Base-by-base conservation (phyloP, 2,113 vertebrate species). In the Bostrychus sinensis region DNA sequence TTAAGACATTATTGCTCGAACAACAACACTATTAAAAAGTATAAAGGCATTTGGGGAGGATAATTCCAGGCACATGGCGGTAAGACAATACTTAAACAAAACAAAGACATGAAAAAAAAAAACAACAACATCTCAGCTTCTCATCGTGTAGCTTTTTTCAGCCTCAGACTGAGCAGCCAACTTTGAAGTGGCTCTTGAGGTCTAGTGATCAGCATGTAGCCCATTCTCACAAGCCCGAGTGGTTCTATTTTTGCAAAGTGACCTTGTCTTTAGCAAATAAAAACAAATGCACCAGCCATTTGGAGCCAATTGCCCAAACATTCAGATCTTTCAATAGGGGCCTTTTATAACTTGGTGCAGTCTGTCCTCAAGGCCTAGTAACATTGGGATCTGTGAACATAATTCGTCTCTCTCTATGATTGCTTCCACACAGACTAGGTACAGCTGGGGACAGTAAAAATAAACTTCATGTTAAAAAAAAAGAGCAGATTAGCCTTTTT, bases 381-480 rank as follows among this genome's bases (percentile, higher is more conserved):
- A 80, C 77, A 63, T 72, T 69, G 46, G 54, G 62, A 80, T 81
- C 82, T 76, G 62, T 70, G 69, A 80, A 78, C 81, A 75, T 66
- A 63, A 75, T 83, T 76, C 22, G 55, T 6, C n/a, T 41, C 54
- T 14, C 39, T 9, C 41, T 30, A 43, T 56, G 86, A 89, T 89
- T 86, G 78, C 81, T 86, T 89, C 82, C 82, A 83, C 73, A 81
- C 66, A 77, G 69, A 62, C 64, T 4, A 63, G 53, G 71, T 76
- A 74, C 91, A 91, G 86, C 88, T 91, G 90, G 81, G 82, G 88
- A 88, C 82, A 84, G 86, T 89, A 89, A 91, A 89, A 90, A 90
- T 85, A 91, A 89, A 88, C 85, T 68, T 54, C 68, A 67, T 83
- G 81, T 84, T 87, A 68, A 79, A 83, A n/a, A 48, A 84, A 88